Evolutionary conservation across 2,797 vertebrate species (phyloP).

Genomic region (Aselliscus stoliczkanus): DNA sequence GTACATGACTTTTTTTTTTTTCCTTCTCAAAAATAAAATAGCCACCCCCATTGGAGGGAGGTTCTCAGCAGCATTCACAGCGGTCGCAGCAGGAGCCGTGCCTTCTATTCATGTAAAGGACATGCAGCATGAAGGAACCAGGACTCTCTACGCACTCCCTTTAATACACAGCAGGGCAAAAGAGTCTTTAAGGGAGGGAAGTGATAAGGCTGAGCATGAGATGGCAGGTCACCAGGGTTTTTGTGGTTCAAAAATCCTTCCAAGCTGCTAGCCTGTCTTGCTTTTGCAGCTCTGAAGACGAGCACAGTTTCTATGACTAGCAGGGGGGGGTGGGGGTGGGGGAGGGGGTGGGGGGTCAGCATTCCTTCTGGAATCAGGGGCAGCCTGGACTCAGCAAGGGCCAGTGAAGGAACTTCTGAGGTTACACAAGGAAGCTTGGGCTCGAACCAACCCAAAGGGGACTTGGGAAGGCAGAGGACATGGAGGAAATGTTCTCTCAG

Average conservation of each 20-base stretch:
- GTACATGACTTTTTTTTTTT: constrained; percentile 23
- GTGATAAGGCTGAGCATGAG: constrained; percentile 37
- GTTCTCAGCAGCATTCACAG: constrained; percentile 82
- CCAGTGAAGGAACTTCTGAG: not conserved
- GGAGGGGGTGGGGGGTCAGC: not conserved
- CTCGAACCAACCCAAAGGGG: not conserved
- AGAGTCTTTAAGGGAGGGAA: not conserved
- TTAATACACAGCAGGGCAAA: not conserved
- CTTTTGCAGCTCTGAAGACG: not conserved
- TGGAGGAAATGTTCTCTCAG: not conserved
- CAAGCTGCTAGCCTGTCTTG: not conserved
- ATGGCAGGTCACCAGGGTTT: constrained; percentile 1
- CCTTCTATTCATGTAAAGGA: constrained; percentile 73
- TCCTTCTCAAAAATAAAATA: constrained; percentile 66
- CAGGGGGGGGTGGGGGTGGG: too few relatives aligned
- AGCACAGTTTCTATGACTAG: not conserved
- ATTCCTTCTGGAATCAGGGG: not conserved
- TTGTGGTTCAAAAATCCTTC: not conserved
- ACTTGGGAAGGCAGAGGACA: not conserved
- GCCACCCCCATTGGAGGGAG: constrained; percentile 65
- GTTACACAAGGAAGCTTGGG: not conserved
- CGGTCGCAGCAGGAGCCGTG: constrained; percentile 78
- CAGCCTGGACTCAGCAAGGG: not conserved
- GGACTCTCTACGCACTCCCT: not conserved
- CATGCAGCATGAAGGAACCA: constrained; percentile 71